Evolutionary conservation across 2,797 vertebrate genomes (phyloP), one percentile per base, ranked within the genome.

Genomic region (Sebastes oblongus): DNA sequence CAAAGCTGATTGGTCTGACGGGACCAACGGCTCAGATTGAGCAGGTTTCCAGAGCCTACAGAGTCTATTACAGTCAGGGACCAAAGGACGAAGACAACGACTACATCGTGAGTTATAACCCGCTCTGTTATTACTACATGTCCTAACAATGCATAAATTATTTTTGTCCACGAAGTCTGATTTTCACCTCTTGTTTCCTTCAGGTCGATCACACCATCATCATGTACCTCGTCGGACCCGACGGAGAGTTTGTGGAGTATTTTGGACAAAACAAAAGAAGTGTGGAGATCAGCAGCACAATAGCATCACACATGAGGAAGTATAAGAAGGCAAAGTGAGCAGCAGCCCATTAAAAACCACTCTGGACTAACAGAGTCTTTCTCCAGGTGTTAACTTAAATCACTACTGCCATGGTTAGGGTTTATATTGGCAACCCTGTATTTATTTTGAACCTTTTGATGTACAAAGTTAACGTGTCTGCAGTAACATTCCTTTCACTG

Each of bases 181-280:
- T 14, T 32, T 70, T 10, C 5, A 0, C 46, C 24, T 32, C 10
- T 56, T 12, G 84, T 54, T 6, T 20, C 24, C 34, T 68, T 7
- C n/a, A 99, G 98, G 98, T 99, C n/a, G 98, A 99, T 88, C 98
- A 99, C 92, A 99, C 97, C 0, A 99, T 99, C 90, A 98, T 99
- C 82, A 99, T 99, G 98, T 99, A 99, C 91, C 96, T 99, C 5
- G 89, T 99, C 0, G 97, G 96, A 69, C 98, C 98, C 0, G 96
- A 98, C 29, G 98, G 98, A 10, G 86, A 94, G 16, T 99, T 99
- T 1, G 55, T 97, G 56, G 97, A 99, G 73, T 99, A 99, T 89
- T 99, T 95, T 52, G 98, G 98, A 85, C 98, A 99, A 88, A 99
- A 99, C 91, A 99, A 98, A 92, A 96, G 22, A 58, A 96, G 81